A percentile compares a stretch with the other conserved stretches of the same genome.
These are phyloP conservation scores for Pherbina coryleti DNA, from an alignment of 2,888 invertebrate species.

Conservation along the genomic window DNA sequence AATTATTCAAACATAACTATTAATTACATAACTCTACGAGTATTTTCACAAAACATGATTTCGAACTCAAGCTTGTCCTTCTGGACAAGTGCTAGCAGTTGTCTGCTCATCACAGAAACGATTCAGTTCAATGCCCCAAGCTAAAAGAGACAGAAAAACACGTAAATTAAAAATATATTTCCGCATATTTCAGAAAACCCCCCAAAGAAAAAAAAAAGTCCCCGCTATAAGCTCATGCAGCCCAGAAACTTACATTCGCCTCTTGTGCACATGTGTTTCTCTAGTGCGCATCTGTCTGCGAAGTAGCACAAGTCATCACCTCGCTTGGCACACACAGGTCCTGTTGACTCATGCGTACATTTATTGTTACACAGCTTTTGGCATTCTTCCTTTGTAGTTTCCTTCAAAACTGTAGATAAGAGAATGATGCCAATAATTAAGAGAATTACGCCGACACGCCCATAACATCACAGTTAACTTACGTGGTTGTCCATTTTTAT, in stretches of 20 bases:
- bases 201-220: too few species aligned
- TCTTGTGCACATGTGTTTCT: conserved; percentile 7
- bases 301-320: background rate
- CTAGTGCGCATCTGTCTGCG: background rate
- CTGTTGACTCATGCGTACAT: background rate
- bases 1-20: too few species aligned
- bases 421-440: background rate
- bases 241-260: conserved; percentile 2
- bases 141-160: background rate
- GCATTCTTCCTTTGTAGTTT: conserved; percentile 25
- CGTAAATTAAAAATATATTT: background rate
- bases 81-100: background rate
- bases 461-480: background rate
- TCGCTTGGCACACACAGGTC: background rate
- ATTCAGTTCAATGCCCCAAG: background rate
- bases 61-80: too few species aligned
- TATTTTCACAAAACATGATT: too few species aligned
- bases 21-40: too few species aligned
- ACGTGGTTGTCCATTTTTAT: conserved; percentile 13
- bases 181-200: too few species aligned
- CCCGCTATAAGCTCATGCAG: background rate
- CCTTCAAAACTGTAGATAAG: background rate
- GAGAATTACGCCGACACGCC: background rate
- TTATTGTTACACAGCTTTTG: conserved; percentile 8
- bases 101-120: background rate